Conservation (phyloP, 2,888 invertebrate species). For the Spilarctia lutea region DNA sequence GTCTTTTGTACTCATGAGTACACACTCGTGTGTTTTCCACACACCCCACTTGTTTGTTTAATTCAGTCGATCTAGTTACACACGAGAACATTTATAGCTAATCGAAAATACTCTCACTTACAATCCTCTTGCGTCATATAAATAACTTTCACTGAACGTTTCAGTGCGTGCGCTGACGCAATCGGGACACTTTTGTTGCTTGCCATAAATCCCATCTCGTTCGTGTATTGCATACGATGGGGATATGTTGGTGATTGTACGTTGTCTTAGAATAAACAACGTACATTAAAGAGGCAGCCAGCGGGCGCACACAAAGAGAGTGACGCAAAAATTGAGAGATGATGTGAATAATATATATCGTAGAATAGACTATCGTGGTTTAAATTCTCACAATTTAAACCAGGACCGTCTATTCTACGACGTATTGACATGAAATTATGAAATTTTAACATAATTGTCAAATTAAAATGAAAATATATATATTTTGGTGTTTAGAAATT, state of each 20-base stretch:
- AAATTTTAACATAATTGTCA: too few relatives aligned
- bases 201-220: not conserved
- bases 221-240: not conserved
- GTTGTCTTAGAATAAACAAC: not conserved
- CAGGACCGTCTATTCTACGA: too few relatives aligned
- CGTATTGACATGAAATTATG: too few relatives aligned
- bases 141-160: conserved; percentile 55
- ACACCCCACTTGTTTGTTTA: not conserved
- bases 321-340: not conserved
- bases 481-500: not conserved
- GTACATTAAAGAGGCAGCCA: not conserved
- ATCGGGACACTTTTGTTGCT: conserved; percentile 2
- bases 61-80: conserved; percentile 9
- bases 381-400: not conserved
- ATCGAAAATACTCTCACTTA: conserved; percentile 39
- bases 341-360: not conserved
- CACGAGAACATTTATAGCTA: conserved; percentile 18
- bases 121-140: conserved; percentile 52
- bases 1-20: not conserved
- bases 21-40: not conserved
- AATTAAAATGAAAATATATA: too few relatives aligned
- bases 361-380: not conserved
- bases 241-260: not conserved
- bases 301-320: not conserved
- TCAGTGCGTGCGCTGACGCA: conserved; percentile 34